A percentile compares a stretch with the other conserved stretches of the same genome.
Conservation (phyloP, 2,113 vertebrate species). For the Passer domesticus region DNA sequence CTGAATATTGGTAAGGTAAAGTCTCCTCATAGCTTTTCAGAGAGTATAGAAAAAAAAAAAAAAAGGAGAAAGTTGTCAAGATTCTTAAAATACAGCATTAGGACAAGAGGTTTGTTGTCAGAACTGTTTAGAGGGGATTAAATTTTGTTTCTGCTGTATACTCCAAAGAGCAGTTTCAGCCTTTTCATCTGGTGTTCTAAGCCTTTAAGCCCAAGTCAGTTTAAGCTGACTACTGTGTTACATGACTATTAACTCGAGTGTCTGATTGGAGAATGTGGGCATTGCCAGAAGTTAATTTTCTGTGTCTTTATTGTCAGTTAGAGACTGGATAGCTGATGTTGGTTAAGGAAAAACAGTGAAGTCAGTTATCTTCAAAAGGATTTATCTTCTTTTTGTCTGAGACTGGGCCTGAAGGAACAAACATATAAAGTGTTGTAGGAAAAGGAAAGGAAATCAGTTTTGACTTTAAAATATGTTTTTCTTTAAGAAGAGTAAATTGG, state of each 20-base stretch:
- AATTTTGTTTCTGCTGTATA: background rate
- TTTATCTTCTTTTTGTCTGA: background rate
- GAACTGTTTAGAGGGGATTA: constrained; percentile 53
- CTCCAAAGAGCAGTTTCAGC: constrained; percentile 1
- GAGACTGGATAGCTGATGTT: background rate
- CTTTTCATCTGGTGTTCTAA: constrained; percentile 41
- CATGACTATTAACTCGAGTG: background rate
- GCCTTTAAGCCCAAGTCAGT: constrained; percentile 36
- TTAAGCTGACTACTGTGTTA: constrained; percentile 2
- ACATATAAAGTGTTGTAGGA: background rate
- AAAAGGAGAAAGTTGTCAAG: background rate
- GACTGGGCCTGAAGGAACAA: background rate
- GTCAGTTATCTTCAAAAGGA: background rate
- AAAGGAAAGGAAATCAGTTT: background rate
- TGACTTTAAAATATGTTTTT: background rate
- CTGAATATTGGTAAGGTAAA: background rate
- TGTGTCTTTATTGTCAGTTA: background rate
- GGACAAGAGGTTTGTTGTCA: constrained; percentile 34
- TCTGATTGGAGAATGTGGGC: background rate
- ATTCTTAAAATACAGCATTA: background rate
- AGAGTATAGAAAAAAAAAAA: background rate
- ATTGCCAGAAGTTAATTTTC: background rate
- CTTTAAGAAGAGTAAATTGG: background rate
- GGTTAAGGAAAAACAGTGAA: background rate
- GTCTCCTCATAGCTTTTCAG: background rate